A percentile compares a stretch with the other conserved stretches of the same genome.
Conservation (phyloP, 2,113 vertebrate species). For the Saguinus midas region DNA sequence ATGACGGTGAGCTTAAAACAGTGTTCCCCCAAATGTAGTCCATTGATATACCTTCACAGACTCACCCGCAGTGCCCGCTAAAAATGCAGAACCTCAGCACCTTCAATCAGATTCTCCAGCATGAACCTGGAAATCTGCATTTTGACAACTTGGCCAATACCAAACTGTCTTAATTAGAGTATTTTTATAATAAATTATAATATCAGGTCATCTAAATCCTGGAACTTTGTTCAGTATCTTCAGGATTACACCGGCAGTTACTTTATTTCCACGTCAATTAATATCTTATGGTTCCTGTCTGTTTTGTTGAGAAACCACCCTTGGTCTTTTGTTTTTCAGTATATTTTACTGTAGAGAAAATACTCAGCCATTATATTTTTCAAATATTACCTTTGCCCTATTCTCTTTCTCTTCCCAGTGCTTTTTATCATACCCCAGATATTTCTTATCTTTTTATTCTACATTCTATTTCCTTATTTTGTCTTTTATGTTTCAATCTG, state of each 20-base stretch:
- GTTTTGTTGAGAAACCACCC: background rate
- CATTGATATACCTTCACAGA: background rate
- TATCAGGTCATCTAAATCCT: background rate
- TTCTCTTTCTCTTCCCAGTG: background rate
- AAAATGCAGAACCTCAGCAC: background rate
- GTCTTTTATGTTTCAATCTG: background rate
- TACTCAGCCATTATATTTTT: background rate
- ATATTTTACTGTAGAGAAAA: background rate
- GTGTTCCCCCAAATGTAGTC: background rate
- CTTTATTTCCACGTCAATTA: background rate
- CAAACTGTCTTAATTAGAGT: background rate
- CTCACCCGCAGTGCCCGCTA: background rate
- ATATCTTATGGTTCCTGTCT: background rate
- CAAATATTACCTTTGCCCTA: background rate
- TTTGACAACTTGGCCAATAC: background rate
- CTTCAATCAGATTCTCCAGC: background rate
- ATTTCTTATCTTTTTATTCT: background rate
- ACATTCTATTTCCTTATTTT: background rate
- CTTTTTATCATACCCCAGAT: background rate
- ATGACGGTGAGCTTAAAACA: background rate
- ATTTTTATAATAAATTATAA: background rate
- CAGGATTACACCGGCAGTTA: background rate
- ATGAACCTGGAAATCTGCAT: background rate
- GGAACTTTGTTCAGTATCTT: background rate
- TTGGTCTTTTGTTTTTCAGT: background rate